Conservation (phyloP, 2,113 vertebrate genomes). For the Clarias gariepinus region DNA sequence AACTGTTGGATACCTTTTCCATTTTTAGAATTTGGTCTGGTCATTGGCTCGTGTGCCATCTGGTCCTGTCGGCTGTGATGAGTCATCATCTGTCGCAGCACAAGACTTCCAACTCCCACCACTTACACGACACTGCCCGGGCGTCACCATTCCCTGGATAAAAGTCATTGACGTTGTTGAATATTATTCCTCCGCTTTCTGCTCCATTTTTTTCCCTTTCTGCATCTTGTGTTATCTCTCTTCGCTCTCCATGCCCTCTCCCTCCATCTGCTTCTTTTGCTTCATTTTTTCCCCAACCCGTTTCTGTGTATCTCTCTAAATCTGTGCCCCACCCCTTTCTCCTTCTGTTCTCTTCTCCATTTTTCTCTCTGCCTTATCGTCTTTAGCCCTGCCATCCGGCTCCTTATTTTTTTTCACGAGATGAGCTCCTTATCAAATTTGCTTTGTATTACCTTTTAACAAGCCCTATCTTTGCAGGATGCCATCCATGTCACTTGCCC, state of each 20-base stretch:
- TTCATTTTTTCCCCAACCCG: slow-evolving; percentile 21
- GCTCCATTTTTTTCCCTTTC: slow-evolving; percentile 2
- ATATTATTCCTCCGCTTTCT: not conserved
- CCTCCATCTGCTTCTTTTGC: slow-evolving; percentile 41
- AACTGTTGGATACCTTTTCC: slow-evolving; percentile 55
- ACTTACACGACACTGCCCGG: not conserved
- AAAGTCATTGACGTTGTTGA: not conserved
- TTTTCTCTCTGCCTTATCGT: slow-evolving; percentile 31
- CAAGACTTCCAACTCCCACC: slow-evolving; percentile 26
- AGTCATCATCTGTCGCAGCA: slow-evolving; percentile 30
- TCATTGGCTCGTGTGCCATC: slow-evolving; percentile 44
- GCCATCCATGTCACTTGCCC: slow-evolving; percentile 68
- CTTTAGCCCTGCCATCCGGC: slow-evolving; percentile 49
- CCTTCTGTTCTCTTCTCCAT: slow-evolving; percentile 26
- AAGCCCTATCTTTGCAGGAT: slow-evolving; percentile 61
- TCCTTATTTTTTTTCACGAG: slow-evolving; percentile 51
- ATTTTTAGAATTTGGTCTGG: slow-evolving; percentile 52
- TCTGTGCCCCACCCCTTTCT: slow-evolving; percentile 22
- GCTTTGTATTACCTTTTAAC: slow-evolving; percentile 62
- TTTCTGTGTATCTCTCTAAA: slow-evolving; percentile 32
- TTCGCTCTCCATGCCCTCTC: slow-evolving; percentile 35
- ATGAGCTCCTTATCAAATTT: slow-evolving; percentile 59
- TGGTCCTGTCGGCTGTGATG: slow-evolving; percentile 35
- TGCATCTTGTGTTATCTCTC: not conserved
- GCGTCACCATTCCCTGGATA: not conserved